Evolutionary conservation across 2,797 vertebrate species (phyloP).

Genomic region (Heteromormyrus szaboi): DNA sequence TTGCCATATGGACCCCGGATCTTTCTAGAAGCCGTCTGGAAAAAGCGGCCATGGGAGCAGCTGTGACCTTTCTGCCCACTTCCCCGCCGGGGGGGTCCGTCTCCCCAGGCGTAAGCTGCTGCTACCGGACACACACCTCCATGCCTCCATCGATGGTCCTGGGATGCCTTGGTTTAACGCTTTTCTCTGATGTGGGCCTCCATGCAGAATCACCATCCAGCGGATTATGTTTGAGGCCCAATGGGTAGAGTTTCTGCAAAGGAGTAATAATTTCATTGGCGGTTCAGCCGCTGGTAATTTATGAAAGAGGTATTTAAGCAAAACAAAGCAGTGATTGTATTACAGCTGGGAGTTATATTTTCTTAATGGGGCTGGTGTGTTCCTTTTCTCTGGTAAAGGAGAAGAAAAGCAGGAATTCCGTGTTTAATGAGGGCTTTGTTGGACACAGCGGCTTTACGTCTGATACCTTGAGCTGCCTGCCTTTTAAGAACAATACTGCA

Average conservation of each 20-base stretch:
- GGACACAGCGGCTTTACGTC: background rate
- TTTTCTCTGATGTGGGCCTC: background rate
- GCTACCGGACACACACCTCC: background rate
- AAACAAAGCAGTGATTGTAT: background rate
- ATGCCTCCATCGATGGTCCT: background rate
- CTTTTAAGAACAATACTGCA: background rate
- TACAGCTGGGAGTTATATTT: background rate
- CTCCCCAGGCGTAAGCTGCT: background rate
- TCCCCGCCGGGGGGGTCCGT: background rate
- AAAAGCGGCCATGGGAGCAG: background rate
- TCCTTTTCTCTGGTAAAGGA: background rate
- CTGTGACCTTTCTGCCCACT: conserved; percentile 14
- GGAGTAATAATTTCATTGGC: background rate
- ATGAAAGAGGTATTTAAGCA: background rate
- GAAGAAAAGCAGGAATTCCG: background rate
- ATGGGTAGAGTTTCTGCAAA: background rate
- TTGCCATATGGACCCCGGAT: conserved; percentile 1
- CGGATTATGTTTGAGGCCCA: background rate
- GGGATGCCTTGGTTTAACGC: background rate
- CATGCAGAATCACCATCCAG: background rate
- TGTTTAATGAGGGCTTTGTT: background rate
- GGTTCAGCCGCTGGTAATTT: conserved; percentile 4
- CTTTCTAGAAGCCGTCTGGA: conserved; percentile 10
- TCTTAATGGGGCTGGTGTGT: background rate
- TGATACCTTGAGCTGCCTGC: background rate